Conservation (phyloP, 2,113 vertebrate genomes). For the Sylvilagus bachmani region DNA sequence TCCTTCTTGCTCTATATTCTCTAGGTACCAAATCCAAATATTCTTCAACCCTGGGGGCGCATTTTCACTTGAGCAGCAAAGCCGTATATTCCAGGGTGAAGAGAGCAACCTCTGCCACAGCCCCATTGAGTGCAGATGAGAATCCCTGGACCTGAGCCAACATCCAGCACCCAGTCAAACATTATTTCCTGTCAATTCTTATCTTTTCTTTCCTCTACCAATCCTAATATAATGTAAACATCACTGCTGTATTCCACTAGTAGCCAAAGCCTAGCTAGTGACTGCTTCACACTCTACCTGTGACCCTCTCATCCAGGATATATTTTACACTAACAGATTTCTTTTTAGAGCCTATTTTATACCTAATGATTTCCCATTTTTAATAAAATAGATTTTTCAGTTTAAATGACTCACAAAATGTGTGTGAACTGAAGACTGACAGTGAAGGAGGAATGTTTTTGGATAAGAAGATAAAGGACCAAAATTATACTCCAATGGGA, state of each 20-base stretch:
- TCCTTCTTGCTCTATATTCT: background rate
- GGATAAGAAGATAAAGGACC: slow-evolving; percentile 1
- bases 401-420: slow-evolving; percentile 45
- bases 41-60: background rate
- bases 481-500: background rate
- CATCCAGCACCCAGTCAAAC: background rate
- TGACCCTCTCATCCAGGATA: background rate
- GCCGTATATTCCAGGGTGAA: background rate
- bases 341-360: slow-evolving; percentile 52
- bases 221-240: background rate
- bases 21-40: background rate
- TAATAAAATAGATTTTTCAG: slow-evolving; percentile 26
- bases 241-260: background rate
- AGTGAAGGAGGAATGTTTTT: slow-evolving; percentile 44
- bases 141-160: background rate
- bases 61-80: background rate
- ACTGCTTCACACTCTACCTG: background rate
- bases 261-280: background rate
- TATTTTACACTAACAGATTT: slow-evolving; percentile 35
- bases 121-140: background rate
- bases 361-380: slow-evolving; percentile 39
- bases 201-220: background rate
- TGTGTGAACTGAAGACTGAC: background rate
- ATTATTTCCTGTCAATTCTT: background rate
- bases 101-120: background rate